A percentile compares a stretch with the other conserved stretches of the same genome.
These are phyloP conservation scores for Platyscelio sp. DNA, from an alignment of 2,888 invertebrate species.

Conservation along the genomic window DNA sequence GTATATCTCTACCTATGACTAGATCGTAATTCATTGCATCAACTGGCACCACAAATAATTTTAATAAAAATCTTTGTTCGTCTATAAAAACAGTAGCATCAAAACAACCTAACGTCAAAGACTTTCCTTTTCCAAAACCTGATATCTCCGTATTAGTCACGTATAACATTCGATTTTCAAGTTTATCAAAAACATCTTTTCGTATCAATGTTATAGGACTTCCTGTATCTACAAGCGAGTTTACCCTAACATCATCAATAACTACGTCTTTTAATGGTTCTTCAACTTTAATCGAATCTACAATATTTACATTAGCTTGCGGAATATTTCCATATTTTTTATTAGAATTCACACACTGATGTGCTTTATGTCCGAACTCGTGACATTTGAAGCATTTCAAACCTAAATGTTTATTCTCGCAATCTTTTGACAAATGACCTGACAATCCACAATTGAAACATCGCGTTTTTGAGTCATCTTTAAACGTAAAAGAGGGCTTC, in stretches of 20 bases:
- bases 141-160: neutral
- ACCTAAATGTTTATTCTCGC: neutral
- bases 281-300: neutral
- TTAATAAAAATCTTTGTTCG: neutral
- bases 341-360: neutral
- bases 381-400: conserved; percentile 23
- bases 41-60: neutral
- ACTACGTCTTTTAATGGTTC: neutral
- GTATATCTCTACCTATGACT: conserved; percentile 25
- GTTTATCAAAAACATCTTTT: neutral
- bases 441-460: conserved; percentile 20
- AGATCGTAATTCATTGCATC: conserved; percentile 4
- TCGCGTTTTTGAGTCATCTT: neutral
- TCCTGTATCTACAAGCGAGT: conserved; percentile 18
- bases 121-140: conserved; percentile 28
- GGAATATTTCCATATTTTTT: neutral
- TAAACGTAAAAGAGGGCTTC: neutral
- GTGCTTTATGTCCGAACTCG: conserved; percentile 7
- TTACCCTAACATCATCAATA: neutral
- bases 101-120: conserved; percentile 21
- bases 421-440: neutral
- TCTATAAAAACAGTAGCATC: conserved; percentile 3
- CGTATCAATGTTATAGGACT: conserved; percentile 22
- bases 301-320: neutral
- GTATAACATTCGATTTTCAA: neutral